Evolutionary conservation across 2,797 vertebrate species (phyloP).

Genomic region (Hemitrygon akajei): DNA sequence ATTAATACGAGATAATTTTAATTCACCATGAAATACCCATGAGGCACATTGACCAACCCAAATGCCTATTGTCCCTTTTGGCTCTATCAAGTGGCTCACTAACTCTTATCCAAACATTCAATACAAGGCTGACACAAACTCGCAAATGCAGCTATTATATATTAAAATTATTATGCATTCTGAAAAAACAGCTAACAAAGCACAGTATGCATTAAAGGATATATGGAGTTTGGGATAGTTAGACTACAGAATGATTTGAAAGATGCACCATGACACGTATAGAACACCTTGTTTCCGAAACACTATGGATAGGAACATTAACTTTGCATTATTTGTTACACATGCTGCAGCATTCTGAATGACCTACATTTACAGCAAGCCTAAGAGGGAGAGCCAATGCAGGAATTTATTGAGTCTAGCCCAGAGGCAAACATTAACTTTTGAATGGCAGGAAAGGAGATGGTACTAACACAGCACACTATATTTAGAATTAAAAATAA

Average conservation of each 20-base stretch:
- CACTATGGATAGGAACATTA: background rate
- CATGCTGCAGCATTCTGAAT: background rate
- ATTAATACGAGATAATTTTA: background rate
- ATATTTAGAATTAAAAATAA: too few species aligned
- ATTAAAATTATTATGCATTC: background rate
- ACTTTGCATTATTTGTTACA: background rate
- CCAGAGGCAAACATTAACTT: background rate
- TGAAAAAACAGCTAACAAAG: background rate
- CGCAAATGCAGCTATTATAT: background rate
- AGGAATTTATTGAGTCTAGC: background rate
- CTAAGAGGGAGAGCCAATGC: too few species aligned
- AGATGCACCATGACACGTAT: background rate
- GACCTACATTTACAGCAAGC: background rate
- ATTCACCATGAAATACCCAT: background rate
- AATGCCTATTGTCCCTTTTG: background rate
- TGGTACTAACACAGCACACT: background rate
- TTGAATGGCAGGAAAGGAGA: background rate
- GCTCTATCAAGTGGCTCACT: background rate
- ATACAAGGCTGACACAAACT: background rate
- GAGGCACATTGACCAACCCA: background rate
- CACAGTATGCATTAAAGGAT: background rate
- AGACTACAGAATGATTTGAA: background rate
- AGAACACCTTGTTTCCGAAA: background rate
- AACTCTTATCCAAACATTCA: too few species aligned
- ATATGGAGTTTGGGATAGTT: background rate